Base-by-base conservation (phyloP, 2,797 vertebrate genomes). In the Steatocranus sp. region DNA sequence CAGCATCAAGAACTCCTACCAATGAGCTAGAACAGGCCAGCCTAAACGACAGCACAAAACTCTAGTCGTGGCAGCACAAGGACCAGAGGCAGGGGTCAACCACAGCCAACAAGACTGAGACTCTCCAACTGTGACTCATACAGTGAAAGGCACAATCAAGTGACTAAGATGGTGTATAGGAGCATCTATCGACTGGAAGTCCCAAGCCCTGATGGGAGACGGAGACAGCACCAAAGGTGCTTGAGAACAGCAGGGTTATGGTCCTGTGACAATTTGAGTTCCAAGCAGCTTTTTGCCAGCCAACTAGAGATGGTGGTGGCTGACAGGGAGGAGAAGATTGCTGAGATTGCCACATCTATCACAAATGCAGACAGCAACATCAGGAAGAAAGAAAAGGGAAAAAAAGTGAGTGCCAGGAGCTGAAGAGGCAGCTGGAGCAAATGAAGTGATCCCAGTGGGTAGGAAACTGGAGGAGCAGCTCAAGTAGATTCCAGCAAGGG, bases 271-370 rank as follows among this genome's bases (percentile, higher is more conserved):
- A 10, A 56, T 32, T 32, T 32, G 27, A 58, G 27, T 58, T 58
- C 0, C 8, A 32, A 58, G 8, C 15, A 58, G 15, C 27, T 58
- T 58, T 32, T 58, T 0, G 0, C 2, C 54, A 58, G 27, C 54
- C 54, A 58, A 18, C 54, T 1, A 58, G 15, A 58, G 5, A 56
- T 18, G 27, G 5, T 23, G 6, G 20, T 18, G 27, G 54, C 54
- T 56, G 54, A 56, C 27, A 18, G 54, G 2, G 15, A 58, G 27
- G 27, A 58, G 15, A 17, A 0, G 3, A 18, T 0, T 10, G 15
- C 25, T 5, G 12, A 15, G 51, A 27, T 15, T 54, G 51, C 12
- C 23, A 54, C 23, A 54, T 27, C 7, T 0, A 27, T 54, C 23
- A 27, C 51, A 8, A 54, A 54, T 15, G 23, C 9, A 58, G 9